Conservation (phyloP, 2,888 invertebrate genomes). For the Eudemis profundana region DNA sequence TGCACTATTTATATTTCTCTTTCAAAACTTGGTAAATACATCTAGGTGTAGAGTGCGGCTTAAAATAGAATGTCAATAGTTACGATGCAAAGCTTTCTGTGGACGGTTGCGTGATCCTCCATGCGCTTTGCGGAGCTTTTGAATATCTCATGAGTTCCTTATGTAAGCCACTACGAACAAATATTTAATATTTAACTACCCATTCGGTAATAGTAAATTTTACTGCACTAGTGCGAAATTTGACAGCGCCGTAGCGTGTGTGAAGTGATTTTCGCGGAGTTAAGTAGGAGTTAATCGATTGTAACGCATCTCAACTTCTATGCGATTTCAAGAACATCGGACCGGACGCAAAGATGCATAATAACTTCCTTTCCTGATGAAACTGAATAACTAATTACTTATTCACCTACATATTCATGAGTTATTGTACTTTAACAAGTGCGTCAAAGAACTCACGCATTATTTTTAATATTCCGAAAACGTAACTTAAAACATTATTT, state of each 20-base stretch:
- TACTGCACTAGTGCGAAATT: background rate
- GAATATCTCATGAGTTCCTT: constrained; percentile 31
- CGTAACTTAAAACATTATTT: constrained; percentile 24
- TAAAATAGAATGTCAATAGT: constrained; percentile 36
- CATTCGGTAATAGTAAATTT: constrained; percentile 1
- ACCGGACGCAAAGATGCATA: constrained; percentile 34
- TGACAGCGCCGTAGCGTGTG: constrained; percentile 13
- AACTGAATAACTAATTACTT: constrained; percentile 13
- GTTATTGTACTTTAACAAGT: constrained; percentile 9
- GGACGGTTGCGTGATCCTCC: background rate
- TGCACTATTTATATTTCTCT: background rate
- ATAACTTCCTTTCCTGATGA: constrained; percentile 34
- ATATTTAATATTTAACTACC: background rate
- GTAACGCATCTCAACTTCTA: background rate
- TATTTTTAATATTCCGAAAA: constrained; percentile 26
- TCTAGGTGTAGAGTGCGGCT: background rate
- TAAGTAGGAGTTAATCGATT: constrained; percentile 24
- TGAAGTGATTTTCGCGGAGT: constrained; percentile 12
- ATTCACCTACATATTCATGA: constrained; percentile 21
- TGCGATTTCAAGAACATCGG: constrained; percentile 30
- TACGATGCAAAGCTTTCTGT: constrained; percentile 12
- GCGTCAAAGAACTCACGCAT: constrained; percentile 13
- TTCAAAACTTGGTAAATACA: background rate
- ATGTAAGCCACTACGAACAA: constrained; percentile 12
- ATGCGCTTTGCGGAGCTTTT: constrained; percentile 25